A percentile compares a stretch with the other conserved stretches of the same genome.
Conservation (phyloP, 2,797 vertebrate species). For the Manis pentadactyla region DNA sequence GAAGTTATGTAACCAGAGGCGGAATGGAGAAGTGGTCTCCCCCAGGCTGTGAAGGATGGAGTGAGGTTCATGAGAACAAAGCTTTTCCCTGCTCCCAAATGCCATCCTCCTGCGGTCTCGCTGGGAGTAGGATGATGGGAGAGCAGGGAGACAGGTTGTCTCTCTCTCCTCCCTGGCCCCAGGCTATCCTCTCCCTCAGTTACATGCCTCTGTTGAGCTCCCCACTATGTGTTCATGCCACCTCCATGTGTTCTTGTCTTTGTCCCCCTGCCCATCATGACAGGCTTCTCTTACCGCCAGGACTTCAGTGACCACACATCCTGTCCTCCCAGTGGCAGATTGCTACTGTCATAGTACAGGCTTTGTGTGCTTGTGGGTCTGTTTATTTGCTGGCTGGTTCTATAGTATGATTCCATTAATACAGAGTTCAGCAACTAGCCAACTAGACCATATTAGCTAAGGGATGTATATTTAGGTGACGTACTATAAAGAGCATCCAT, state of each 20-base stretch:
- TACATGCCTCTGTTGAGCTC: too few relatives aligned
- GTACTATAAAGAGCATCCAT: background rate
- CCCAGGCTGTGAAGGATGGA: background rate
- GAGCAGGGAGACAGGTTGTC: background rate
- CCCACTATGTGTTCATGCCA: background rate
- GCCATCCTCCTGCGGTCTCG: background rate
- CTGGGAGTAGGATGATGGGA: too few relatives aligned
- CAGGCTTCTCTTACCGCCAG: background rate
- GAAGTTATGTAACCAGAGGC: background rate
- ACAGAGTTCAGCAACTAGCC: background rate
- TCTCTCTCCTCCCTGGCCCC: background rate
- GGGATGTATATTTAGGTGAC: fast-evolving
- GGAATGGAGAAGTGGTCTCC: background rate
- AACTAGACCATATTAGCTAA: background rate
- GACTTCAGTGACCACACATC: background rate
- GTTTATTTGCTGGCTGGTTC: background rate
- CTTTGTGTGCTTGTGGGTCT: background rate
- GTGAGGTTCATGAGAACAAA: background rate
- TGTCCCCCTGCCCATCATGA: fast-evolving
- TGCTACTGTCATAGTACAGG: background rate
- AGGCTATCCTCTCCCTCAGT: background rate
- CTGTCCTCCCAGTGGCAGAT: background rate
- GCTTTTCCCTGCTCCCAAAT: background rate
- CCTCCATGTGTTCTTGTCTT: background rate
- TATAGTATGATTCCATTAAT: background rate